These are phyloP conservation scores for Tetrax tetrax DNA, from an alignment of 2,113 vertebrate species.

Conservation along the genomic window DNA sequence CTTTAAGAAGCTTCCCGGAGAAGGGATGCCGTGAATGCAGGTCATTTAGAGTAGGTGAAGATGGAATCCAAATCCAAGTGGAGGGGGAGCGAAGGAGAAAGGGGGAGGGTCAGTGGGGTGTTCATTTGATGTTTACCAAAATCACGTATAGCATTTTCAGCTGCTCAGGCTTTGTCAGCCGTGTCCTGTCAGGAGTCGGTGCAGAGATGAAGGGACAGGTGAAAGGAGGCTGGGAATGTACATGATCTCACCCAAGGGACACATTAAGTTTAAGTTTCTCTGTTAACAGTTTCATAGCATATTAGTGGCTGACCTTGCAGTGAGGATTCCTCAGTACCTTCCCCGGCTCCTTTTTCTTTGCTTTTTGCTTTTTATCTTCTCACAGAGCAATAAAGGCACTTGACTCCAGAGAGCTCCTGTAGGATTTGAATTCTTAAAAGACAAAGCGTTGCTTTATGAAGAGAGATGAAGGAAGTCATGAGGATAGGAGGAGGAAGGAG, in stretches of 20 bases:
- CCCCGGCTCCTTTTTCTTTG: background rate
- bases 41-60: background rate
- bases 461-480: background rate
- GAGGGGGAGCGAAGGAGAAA: background rate
- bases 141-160: fast-evolving
- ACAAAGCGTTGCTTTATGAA: background rate
- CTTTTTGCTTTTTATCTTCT: slow-evolving; percentile 47
- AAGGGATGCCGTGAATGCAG: background rate
- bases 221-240: slow-evolving; percentile 49
- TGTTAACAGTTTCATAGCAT: slow-evolving; percentile 59
- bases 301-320: slow-evolving; percentile 73
- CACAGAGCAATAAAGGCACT: background rate
- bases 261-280: slow-evolving; percentile 66
- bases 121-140: background rate
- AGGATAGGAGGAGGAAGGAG: background rate
- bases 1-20: background rate
- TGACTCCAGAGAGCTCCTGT: background rate
- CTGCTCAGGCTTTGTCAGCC: background rate
- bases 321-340: background rate
- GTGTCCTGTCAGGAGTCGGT: background rate
- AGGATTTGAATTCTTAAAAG: background rate
- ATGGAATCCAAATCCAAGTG: background rate
- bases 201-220: slow-evolving; percentile 1
- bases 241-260: slow-evolving; percentile 57
- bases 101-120: too few species aligned